Evolutionary conservation across 2,113 vertebrate genomes (phyloP).

Genomic region (Dipodomys stephensi): DNA sequence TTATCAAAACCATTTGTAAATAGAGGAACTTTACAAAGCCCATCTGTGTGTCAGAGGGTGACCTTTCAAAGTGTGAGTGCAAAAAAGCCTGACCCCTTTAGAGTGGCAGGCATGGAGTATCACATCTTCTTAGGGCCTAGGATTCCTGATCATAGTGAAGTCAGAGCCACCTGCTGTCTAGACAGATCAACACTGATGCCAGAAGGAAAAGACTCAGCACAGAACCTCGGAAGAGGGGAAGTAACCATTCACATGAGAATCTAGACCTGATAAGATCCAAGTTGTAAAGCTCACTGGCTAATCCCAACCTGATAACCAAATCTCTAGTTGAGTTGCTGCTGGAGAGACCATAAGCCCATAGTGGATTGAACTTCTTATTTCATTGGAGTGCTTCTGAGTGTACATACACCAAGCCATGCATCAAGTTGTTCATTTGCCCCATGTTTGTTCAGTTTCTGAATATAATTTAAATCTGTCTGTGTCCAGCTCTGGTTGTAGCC

Average conservation of each 20-base stretch:
- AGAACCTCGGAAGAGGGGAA: too few species aligned
- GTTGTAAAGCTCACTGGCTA: not conserved
- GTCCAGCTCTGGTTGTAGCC: not conserved
- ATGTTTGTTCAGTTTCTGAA: conserved; percentile 31
- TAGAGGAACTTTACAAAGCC: conserved; percentile 35
- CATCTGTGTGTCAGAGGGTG: not conserved
- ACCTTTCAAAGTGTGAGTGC: not conserved
- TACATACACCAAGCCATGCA: not conserved
- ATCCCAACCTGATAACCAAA: not conserved
- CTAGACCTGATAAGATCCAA: not conserved
- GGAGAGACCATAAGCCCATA: accelerated
- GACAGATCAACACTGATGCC: not conserved
- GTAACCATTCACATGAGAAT: too few species aligned
- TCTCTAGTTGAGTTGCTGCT: not conserved
- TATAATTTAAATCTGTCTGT: not conserved
- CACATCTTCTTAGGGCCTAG: not conserved
- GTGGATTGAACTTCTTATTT: not conserved
- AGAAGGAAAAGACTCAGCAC: not conserved
- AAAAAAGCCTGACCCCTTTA: not conserved
- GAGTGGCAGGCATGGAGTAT: accelerated
- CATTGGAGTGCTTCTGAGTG: not conserved
- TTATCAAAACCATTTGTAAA: conserved; percentile 20
- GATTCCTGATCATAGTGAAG: not conserved
- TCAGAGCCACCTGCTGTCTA: conserved; percentile 3
- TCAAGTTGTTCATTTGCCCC: conserved; percentile 32